Evolutionary conservation across 30 jellyfish, hydroid and myxozoan species (phyloP).

Genomic region (Morbakka virulenta): DNA sequence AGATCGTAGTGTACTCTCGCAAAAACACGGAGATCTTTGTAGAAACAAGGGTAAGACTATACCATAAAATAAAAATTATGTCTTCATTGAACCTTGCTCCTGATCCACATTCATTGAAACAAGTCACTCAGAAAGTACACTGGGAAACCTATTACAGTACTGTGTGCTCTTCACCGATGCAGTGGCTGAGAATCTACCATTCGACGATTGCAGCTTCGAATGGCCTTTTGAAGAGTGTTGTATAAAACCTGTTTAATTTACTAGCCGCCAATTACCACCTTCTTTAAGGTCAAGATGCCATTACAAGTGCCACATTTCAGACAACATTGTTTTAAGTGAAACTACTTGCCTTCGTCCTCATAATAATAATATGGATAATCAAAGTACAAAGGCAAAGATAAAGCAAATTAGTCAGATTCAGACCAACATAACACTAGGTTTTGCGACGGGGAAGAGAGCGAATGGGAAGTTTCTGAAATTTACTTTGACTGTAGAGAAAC

Average conservation of each 20-base stretch:
- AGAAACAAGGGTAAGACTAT: conserved; percentile 31
- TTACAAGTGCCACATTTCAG: conserved; percentile 10
- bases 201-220: conserved; percentile 30
- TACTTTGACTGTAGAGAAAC: not conserved
- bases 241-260: conserved; percentile 33
- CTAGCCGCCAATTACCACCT: conserved; percentile 48
- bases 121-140: conserved; percentile 41
- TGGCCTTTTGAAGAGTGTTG: conserved; percentile 19
- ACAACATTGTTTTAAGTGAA: conserved; percentile 25
- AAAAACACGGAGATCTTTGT: conserved; percentile 23
- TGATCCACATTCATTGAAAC: conserved; percentile 39
- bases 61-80: conserved; percentile 17
- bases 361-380: conserved; percentile 6
- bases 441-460: conserved; percentile 46
- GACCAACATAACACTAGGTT: conserved; percentile 9
- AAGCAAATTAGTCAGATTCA: conserved; percentile 24
- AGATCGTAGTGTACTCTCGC: conserved; percentile 31
- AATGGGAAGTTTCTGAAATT: conserved; percentile 55
- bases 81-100: conserved; percentile 45
- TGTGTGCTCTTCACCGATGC: conserved; percentile 36
- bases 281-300: conserved; percentile 43
- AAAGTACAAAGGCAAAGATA: conserved; percentile 25
- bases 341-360: conserved; percentile 8
- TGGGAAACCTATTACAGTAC: conserved; percentile 39
- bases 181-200: conserved; percentile 11